Conservation (phyloP, 2,888 invertebrate genomes). For the Noctua pronuba region DNA sequence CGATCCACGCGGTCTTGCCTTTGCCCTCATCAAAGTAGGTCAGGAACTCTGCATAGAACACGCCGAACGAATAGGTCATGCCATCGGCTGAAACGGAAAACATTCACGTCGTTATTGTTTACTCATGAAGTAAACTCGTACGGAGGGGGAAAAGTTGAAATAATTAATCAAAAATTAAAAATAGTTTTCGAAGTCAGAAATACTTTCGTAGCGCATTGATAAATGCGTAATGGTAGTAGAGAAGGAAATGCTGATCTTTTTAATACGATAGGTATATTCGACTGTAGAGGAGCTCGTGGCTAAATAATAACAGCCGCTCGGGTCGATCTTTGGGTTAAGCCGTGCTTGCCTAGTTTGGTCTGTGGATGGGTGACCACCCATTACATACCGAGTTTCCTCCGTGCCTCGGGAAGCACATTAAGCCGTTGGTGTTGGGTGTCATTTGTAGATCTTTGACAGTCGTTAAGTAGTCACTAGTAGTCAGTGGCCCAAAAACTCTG, state of each 20-base stretch:
- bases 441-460: no score
- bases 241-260: neutral
- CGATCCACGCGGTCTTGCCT: conserved; percentile 97
- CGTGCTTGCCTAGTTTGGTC: no score
- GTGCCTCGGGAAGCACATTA: no score
- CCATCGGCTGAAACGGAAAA: conserved; percentile 95
- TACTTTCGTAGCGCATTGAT: neutral
- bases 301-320: no score
- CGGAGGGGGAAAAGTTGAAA: neutral
- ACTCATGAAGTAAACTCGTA: conserved; percentile 9
- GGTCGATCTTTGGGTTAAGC: no score
- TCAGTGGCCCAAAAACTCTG: no score
- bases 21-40: conserved; percentile 95
- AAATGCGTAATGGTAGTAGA: neutral
- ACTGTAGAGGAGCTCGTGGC: no score
- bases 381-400: no score
- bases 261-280: neutral
- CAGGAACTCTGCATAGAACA: conserved; percentile 96
- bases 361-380: no score
- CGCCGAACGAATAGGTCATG: conserved; percentile 99
- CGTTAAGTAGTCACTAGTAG: no score
- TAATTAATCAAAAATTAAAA: neutral
- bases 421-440: no score
- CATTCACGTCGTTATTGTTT: conserved; percentile 52
- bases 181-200: neutral